These are phyloP conservation scores for Homalodisca vitripennis DNA, from an alignment of 1,140 invertebrate genomes.

Conservation along the genomic window DNA sequence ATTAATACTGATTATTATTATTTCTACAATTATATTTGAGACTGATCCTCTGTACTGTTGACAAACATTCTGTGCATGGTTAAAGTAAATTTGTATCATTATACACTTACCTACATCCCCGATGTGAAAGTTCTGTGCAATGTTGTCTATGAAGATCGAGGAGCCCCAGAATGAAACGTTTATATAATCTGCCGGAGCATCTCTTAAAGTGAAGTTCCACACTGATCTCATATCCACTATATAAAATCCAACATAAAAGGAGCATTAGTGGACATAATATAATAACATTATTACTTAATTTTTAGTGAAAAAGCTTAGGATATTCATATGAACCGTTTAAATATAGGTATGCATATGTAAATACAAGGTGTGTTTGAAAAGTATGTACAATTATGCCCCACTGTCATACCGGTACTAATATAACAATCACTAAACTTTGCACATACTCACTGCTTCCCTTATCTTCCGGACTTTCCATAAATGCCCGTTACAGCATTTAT, in stretches of 20 bases:
- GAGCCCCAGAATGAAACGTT: constrained; percentile 68
- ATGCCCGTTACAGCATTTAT: too few relatives aligned
- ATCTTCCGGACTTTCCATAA: too few relatives aligned
- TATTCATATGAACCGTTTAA: not conserved
- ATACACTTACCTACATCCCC: constrained; percentile 59
- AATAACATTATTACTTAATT: not conserved
- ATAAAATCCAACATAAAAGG: constrained; percentile 39
- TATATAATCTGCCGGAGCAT: constrained; percentile 64
- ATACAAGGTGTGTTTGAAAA: not conserved
- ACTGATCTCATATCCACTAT: constrained; percentile 53
- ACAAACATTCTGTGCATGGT: not conserved
- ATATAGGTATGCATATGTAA: not conserved
- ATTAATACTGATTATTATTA: constrained; percentile 9
- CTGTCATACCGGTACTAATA: too few relatives aligned
- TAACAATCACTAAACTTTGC: too few relatives aligned
- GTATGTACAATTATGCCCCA: too few relatives aligned
- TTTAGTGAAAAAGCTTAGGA: not conserved
- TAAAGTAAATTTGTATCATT: not conserved
- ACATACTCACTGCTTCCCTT: too few relatives aligned
- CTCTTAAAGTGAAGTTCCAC: constrained; percentile 67
- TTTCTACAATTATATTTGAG: not conserved
- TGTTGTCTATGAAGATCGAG: constrained; percentile 55
- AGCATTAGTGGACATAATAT: not conserved
- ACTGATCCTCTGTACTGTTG: too few relatives aligned
- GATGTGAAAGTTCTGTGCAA: constrained; percentile 58